Base-by-base conservation (phyloP, 1,140 invertebrate genomes). In the Cydia amplana region DNA sequence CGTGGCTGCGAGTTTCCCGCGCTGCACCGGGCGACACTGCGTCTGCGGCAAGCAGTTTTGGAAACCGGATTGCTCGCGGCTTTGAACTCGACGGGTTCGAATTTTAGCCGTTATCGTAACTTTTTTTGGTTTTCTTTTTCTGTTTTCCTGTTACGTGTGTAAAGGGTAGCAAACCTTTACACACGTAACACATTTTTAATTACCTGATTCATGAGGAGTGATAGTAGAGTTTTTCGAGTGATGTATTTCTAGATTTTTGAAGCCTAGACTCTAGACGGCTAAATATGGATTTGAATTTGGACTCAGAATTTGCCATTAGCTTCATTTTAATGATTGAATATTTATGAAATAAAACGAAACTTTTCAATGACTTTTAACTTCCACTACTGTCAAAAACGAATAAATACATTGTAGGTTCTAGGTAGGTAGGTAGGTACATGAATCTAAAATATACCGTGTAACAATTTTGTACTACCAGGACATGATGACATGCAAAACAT, bases 21-120 rank as follows among this genome's bases (percentile, higher is more conserved):
- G n/a, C 63, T 64, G 63, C 43, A 77, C 74, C 65, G 49, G 78
- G 80, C 79, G 77, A 75, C 81, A 67, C 77, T 49, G 77, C 72
- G 77, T 78, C 78, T 80, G 75, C 74, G 74, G 60, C 18, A 20
- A 55, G 72, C n/a, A 5, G 36, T 70, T 70, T 70, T 20, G n/a
- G n/a, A 36, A 70, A 40, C 28, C 65, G 65, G 28, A 70, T 36
- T 18, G 65, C 32, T 18, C 16, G 12, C n/a, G 14, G 32, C 28
- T 70, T 70, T 70, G 28, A 70, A 40, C 65, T n/a, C 28, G 65
- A 20, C 72, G 46, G 65, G 32, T 70, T 70, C 32, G 18, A 70
- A 70, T 36, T 70, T 70, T 40, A 28, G 23, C 65, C 28, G 65
- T 70, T 70, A 70, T 9, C 4, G 16, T 14, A 36, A 40, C n/a